These are phyloP conservation scores for Clarias gariepinus DNA, from an alignment of 2,113 vertebrate species.

Conservation along the genomic window DNA sequence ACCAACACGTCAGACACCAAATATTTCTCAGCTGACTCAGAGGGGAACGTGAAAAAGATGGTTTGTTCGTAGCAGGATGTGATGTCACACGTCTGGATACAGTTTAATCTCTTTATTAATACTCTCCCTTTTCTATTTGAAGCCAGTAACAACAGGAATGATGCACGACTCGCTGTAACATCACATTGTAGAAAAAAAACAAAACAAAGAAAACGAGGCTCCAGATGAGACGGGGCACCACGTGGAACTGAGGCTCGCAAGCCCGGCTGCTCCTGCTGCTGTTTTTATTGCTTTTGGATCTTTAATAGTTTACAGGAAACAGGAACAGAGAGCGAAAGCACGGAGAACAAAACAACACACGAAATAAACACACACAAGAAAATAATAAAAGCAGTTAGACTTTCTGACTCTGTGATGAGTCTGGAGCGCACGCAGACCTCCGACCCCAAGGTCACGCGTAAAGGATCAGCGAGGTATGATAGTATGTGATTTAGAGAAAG, in stretches of 20 bases:
- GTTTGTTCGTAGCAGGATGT: background rate
- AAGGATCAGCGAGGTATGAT: background rate
- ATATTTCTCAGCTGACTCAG: background rate
- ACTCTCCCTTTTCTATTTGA: background rate
- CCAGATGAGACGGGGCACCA: background rate
- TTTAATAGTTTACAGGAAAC: conserved; percentile 21
- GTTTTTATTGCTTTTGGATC: conserved; percentile 20
- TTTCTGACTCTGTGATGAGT: background rate
- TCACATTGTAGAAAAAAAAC: background rate
- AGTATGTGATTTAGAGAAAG: background rate
- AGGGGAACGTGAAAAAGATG: background rate
- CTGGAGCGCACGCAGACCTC: background rate
- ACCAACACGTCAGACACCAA: background rate
- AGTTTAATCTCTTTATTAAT: background rate
- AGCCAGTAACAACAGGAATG: conserved; percentile 10
- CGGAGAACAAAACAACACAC: conserved; percentile 1
- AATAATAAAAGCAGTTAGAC: background rate
- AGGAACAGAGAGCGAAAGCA: conserved; percentile 1
- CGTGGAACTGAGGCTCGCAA: conserved; percentile 6
- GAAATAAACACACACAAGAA: background rate
- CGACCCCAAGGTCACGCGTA: background rate
- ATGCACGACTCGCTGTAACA: background rate
- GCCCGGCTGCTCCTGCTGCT: background rate
- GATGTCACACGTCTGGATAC: background rate
- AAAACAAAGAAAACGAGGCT: too few relatives aligned